A percentile compares a stretch with the other conserved stretches of the same genome.
phyloP scores from a whole-genome alignment of 2,888 invertebrate genomes.

The Andrena flavipes region DNA sequence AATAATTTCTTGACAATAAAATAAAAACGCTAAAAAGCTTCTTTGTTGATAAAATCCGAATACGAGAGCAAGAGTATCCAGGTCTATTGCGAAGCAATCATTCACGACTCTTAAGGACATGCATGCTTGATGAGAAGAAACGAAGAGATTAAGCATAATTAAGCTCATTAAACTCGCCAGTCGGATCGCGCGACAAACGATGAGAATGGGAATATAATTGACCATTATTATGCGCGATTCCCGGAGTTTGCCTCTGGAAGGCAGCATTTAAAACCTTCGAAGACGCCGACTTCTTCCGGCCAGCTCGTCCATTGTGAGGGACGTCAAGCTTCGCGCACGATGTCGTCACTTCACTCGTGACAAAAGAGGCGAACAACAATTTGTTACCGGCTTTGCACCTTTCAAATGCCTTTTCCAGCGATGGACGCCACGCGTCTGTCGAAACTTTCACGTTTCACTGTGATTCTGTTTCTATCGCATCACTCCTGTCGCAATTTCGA shows the following conservation, averaged over 20 bases:
- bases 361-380: conserved; percentile 54
- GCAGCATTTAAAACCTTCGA: conserved; percentile 23
- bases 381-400: conserved; percentile 54
- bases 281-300: conserved; percentile 54
- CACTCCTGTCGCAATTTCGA: neutral
- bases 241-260: neutral
- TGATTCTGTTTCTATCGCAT: conserved; percentile 1
- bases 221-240: conserved; percentile 41
- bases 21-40: neutral
- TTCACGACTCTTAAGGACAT: neutral
- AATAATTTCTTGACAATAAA: neutral
- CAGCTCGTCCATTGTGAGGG: conserved; percentile 31
- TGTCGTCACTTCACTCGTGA: conserved; percentile 53
- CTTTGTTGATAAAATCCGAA: no score
- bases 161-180: conserved; percentile 69
- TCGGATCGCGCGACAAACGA: conserved; percentile 34
- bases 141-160: conserved; percentile 61
- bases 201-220: conserved; percentile 70
- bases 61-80: neutral
- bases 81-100: neutral
- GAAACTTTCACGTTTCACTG: conserved; percentile 41
- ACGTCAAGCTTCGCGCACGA: conserved; percentile 37
- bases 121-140: neutral
- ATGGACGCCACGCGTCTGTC: neutral
- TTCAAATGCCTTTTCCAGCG: conserved; percentile 31